A percentile compares a stretch with the other conserved stretches of the same genome.
phyloP scores from a whole-genome alignment of 2,888 invertebrate species.

The Melolontha melolontha region DNA sequence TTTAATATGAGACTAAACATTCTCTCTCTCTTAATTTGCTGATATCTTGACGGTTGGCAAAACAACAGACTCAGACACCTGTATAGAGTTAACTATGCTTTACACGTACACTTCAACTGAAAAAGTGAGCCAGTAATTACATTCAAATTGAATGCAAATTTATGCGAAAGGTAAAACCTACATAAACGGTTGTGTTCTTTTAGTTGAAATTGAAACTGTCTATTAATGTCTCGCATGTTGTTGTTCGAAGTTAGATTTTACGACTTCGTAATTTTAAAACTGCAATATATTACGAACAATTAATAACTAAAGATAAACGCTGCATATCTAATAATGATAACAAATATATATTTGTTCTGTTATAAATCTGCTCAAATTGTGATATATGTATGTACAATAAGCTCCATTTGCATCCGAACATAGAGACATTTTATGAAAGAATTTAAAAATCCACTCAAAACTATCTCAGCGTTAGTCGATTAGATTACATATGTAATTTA shows the following conservation, averaged over 20 bases:
- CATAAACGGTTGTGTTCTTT: slow-evolving; percentile 24
- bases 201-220: slow-evolving; percentile 37
- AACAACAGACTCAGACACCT: background rate
- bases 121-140: slow-evolving; percentile 30
- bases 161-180: slow-evolving; percentile 33
- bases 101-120: background rate
- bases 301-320: slow-evolving; percentile 1
- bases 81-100: background rate
- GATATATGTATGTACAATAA: no score
- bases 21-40: no score
- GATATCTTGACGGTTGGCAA: no score
- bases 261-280: background rate
- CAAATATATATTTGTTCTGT: no score
- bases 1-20: no score
- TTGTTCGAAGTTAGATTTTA: slow-evolving; percentile 20
- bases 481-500: no score
- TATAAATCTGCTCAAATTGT: no score
- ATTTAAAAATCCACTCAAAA: no score
- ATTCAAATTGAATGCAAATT: slow-evolving; percentile 35
- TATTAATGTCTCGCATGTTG: slow-evolving; percentile 26
- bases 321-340: no score
- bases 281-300: slow-evolving; percentile 11
- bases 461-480: no score
- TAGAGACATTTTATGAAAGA: no score
- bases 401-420: no score